phyloP scores from a whole-genome alignment of 2,113 vertebrate species.

The Odocoileus hemionus region DNA sequence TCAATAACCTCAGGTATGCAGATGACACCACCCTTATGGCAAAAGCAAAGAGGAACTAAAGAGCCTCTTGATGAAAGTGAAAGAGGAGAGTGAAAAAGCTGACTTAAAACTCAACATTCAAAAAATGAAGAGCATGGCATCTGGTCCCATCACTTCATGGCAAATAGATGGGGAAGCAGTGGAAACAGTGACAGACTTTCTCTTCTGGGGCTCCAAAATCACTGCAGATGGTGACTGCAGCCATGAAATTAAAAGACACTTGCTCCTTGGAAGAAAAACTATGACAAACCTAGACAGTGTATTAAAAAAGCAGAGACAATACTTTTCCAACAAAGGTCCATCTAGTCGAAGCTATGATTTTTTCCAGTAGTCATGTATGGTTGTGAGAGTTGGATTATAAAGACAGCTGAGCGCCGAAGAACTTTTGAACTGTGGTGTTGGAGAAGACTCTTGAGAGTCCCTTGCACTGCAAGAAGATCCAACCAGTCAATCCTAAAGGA shows the following conservation, averaged over 20 bases:
- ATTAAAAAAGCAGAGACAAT: neutral
- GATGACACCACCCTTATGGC: neutral
- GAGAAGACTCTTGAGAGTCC: no score
- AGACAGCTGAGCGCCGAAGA: no score
- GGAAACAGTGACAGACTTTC: neutral
- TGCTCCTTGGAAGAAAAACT: neutral
- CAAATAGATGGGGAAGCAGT: neutral
- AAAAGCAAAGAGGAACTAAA: neutral
- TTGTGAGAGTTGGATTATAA: no score
- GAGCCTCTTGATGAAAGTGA: neutral
- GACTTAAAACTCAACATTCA: neutral
- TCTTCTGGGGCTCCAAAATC: neutral
- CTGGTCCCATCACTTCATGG: neutral
- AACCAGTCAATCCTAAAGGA: neutral
- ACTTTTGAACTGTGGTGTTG: no score
- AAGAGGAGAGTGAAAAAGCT: neutral
- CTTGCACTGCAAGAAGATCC: neutral
- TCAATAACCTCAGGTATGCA: neutral
- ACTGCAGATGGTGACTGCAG: neutral
- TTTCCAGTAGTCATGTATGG: neutral
- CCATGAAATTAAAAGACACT: neutral
- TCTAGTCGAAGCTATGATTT: neutral
- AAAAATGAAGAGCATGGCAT: neutral
- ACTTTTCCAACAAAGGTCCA: neutral
- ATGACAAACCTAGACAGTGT: neutral